Evolutionary conservation across 2,888 invertebrate species (phyloP).

Genomic region (Drosophila prolongata): DNA sequence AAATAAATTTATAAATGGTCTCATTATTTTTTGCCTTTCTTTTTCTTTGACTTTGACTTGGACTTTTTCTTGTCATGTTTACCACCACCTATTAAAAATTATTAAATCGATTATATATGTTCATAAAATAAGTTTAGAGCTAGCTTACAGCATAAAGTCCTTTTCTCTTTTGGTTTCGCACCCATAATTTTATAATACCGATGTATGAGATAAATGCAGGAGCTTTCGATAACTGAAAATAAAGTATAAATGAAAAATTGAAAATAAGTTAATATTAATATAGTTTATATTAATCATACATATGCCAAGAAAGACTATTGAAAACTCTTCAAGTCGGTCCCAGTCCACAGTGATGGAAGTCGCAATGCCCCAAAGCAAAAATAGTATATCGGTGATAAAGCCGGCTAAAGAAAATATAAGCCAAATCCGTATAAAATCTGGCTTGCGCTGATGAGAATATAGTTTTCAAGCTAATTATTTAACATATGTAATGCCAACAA

Average conservation of each 20-base stretch:
- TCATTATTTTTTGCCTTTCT: slow-evolving; percentile 20
- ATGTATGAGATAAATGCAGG: slow-evolving; percentile 56
- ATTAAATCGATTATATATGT: neutral
- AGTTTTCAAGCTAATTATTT: neutral
- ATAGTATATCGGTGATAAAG: slow-evolving; percentile 54
- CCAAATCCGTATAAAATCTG: slow-evolving; percentile 55
- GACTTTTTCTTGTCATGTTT: slow-evolving; percentile 19
- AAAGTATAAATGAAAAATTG: neutral
- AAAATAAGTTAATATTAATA: too few species aligned
- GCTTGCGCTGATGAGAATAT: slow-evolving; percentile 38
- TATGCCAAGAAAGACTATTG: slow-evolving; percentile 59
- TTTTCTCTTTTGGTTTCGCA: slow-evolving; percentile 20
- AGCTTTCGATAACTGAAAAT: slow-evolving; percentile 54
- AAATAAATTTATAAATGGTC: neutral
- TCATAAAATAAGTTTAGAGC: neutral
- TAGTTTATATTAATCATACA: slow-evolving; percentile 36
- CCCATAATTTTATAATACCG: slow-evolving; percentile 54
- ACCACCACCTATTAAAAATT: neutral
- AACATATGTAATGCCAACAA: neutral
- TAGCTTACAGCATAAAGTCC: slow-evolving; percentile 17
- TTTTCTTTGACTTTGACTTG: slow-evolving; percentile 1
- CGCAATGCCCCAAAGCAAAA: slow-evolving; percentile 57
- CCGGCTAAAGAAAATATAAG: slow-evolving; percentile 60
- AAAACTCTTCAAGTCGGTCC: slow-evolving; percentile 47
- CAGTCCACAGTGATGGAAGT: slow-evolving; percentile 53